Base-by-base conservation (phyloP, 2,113 vertebrate species). In the Percopsis transmontana region DNA sequence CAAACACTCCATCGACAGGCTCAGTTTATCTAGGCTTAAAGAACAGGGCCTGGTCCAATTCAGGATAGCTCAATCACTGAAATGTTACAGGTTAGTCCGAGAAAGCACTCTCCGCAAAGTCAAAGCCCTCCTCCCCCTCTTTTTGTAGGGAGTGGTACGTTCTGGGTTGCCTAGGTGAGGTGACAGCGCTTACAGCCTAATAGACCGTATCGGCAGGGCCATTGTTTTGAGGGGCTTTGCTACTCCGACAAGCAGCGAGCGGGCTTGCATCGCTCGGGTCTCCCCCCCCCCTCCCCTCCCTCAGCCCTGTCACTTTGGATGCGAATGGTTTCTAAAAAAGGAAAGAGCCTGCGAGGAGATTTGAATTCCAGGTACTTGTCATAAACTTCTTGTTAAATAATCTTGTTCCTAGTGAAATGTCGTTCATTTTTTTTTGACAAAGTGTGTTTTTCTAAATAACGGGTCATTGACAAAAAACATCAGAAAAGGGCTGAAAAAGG, bases 111-210 rank as follows among this genome's bases (percentile, higher is more conserved):
- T 13, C 13, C 0, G 56, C 1, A 3, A n/a, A 3, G 51, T 1
- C 1, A 3, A 18, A 57, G 69, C 27, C 82, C 10, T 53, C 24
- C 19, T 40, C 70, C 87, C 80, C 76, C 4, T 44, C 48, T 23
- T 13, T 52, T 52, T 21, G 59, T 5, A 20, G 66, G 69, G 11
- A 89, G 65, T 92, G 90, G 91, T 86, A 79, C 12, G 8, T 52
- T 66, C 90, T 72, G 10, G 58, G 86, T 84, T 82, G 77, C 80
- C 87, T 85, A 87, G 89, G 89, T 91, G 88, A 90, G 88, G 66
- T 72, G 68, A 79, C 75, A 55, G 59, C 63, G 77, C 74, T 80
- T 66, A 70, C 71, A 68, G 68, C 77, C n/a, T n/a, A 85, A 84
- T 80, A 81, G 88, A 81, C 87, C 84, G 11, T 74, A 79, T 70